These are phyloP conservation scores for Telenomus remus DNA, from an alignment of 1,140 invertebrate species.

Conservation along the genomic window DNA sequence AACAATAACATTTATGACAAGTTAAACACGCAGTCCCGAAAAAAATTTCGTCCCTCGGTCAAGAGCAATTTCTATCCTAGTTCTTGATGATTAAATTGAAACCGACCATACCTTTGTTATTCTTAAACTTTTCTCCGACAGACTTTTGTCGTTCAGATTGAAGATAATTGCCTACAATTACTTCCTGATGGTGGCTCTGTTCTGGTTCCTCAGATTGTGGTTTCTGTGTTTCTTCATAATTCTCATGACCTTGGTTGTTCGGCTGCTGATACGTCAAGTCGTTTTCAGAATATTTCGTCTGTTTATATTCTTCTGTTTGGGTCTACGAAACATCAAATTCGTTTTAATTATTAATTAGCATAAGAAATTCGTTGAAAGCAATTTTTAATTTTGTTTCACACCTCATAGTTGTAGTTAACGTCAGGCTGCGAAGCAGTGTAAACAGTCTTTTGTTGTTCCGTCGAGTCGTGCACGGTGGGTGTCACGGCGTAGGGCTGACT, in stretches of 20 bases:
- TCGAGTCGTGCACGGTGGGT: conserved; percentile 37
- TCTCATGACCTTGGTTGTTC: conserved; percentile 35
- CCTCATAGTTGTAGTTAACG: conserved; percentile 43
- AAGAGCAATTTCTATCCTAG: too few relatives aligned
- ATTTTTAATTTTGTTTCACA: conserved; percentile 3
- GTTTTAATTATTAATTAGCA: too few relatives aligned
- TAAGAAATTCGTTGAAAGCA: too few relatives aligned
- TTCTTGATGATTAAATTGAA: too few relatives aligned
- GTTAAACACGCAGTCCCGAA: not conserved
- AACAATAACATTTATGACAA: too few relatives aligned
- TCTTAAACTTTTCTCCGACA: conserved; percentile 57
- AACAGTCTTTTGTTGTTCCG: conserved; percentile 28
- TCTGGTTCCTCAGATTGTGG: conserved; percentile 56
- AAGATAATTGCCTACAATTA: conserved; percentile 64
- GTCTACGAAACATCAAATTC: conserved; percentile 31
- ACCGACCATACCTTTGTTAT: conserved; percentile 31
- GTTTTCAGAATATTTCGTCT: conserved; percentile 48
- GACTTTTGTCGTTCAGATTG: conserved; percentile 66
- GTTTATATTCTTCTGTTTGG: conserved; percentile 53
- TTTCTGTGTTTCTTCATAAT: conserved; percentile 50
- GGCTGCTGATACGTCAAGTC: conserved; percentile 52
- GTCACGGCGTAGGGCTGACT: conserved; percentile 59
- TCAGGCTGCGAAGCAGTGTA: conserved; percentile 42
- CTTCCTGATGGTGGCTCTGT: conserved; percentile 60
- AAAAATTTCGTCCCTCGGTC: not conserved